These are phyloP conservation scores for Tanytarsus gracilentus DNA, from an alignment of 2,888 invertebrate species.

Conservation along the genomic window DNA sequence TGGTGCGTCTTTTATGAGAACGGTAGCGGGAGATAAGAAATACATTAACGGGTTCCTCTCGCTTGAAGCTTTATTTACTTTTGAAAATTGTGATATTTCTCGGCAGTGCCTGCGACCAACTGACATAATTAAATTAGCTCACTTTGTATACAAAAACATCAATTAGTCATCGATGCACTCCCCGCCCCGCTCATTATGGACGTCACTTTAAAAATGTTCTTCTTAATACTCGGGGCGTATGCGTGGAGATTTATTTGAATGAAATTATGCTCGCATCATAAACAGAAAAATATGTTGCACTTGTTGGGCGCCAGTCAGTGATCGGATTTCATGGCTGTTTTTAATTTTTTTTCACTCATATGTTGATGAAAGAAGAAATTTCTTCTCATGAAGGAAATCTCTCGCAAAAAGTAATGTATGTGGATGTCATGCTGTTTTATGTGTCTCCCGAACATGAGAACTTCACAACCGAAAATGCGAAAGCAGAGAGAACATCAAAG, in stretches of 20 bases:
- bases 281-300: neutral
- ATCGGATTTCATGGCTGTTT: constrained; percentile 22
- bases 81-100: neutral
- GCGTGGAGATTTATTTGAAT: neutral
- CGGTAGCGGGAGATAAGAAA: constrained; percentile 29
- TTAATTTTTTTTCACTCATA: constrained; percentile 4
- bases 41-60: constrained; percentile 27
- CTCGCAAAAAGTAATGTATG: neutral
- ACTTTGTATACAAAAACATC: too few relatives aligned
- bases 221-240: neutral
- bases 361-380: neutral
- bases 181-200: constrained; percentile 1
- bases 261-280: neutral
- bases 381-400: neutral
- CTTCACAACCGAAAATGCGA: constrained; percentile 21
- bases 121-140: too few relatives aligned
- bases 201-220: neutral
- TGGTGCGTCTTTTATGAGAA: constrained; percentile 28
- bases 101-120: too few relatives aligned
- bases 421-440: constrained; percentile 27
- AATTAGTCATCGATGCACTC: too few relatives aligned
- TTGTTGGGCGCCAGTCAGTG: constrained; percentile 16
- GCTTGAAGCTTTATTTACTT: constrained; percentile 6
- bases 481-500: neutral
- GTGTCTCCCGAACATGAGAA: constrained; percentile 29